Evolutionary conservation across 2,888 invertebrate species (phyloP), one percentile per base, ranked within the genome.

Genomic region (Parnassius mnemosyne): DNA sequence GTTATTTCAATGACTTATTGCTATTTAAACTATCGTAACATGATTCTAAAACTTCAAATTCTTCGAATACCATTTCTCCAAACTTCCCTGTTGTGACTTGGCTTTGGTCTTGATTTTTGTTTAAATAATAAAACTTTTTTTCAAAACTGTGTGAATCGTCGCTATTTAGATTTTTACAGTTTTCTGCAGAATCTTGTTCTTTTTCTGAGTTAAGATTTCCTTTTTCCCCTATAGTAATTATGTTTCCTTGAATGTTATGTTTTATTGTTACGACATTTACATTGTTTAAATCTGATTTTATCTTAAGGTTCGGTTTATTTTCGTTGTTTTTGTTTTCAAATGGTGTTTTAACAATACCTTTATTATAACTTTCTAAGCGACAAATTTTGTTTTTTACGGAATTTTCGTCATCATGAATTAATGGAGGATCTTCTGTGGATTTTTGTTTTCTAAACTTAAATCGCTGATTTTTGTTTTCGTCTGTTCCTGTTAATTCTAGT

Each of bases 41-140:
- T 66, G 91, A 85, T 80, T 93, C 95, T 77, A 95, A 92, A 59
- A 95, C 94, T 87, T 95, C 95, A 71, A 95, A 95, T 73, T 95
- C 95, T 84, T 97, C 96, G 72, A 97, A 97, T 71, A 96, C 96
- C 94, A 97, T 97, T 72, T 96, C 96, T 52, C 95, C 95, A 71
- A 95, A 94, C 79, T 95, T 95, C 68, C 93, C 93, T 11, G 92
- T 89, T 49, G 84, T 80, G 9, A 78, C 74, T 69, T 93, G 94
- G 74, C 93, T 92, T 75, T 93, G 93, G 63, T 93, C 92, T 66
- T 81, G 68, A 65, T 89, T 92, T 62, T 93, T 93, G 74, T 94
- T 94, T 53, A 94, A 92, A 66, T 94, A 93, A 68, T 94, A 93
- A 72, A 92, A 93, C 70, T 93, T 93, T 70, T 93, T 93, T 70